phyloP scores from a whole-genome alignment of 1,140 invertebrate species.

The Drosophila asahinai region DNA sequence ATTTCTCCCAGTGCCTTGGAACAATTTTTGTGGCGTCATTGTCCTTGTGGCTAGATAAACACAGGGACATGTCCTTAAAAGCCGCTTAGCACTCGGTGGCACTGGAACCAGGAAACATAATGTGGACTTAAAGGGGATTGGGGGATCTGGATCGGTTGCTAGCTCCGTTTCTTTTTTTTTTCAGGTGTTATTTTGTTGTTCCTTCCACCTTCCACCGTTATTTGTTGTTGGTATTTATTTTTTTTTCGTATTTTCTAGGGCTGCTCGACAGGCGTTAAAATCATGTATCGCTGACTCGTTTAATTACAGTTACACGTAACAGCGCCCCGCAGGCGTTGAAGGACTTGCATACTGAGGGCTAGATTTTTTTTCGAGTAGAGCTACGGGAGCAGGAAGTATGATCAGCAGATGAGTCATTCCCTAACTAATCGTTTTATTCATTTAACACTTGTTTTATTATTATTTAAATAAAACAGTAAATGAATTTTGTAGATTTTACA shows the following conservation, averaged over 20 bases:
- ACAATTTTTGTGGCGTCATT: constrained; percentile 74
- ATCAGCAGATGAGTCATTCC: not conserved
- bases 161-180: constrained; percentile 10
- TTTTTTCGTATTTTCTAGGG: constrained; percentile 25
- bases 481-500: too few relatives aligned
- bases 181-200: constrained; percentile 32
- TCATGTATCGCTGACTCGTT: constrained; percentile 82
- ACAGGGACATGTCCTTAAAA: constrained; percentile 73
- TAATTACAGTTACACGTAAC: constrained; percentile 80
- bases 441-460: not conserved
- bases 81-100: constrained; percentile 64
- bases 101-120: constrained; percentile 39
- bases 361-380: not conserved
- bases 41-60: constrained; percentile 68
- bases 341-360: constrained; percentile 4
- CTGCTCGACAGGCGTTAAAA: constrained; percentile 78
- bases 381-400: not conserved
- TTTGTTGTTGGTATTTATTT: constrained; percentile 12
- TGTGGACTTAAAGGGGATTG: constrained; percentile 66
- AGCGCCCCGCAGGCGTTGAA: constrained; percentile 33
- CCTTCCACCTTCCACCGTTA: constrained; percentile 33
- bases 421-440: too few relatives aligned
- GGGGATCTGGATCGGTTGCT: constrained; percentile 27
- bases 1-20: constrained; percentile 22
- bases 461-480: too few relatives aligned